Base-by-base conservation (phyloP, 2,888 invertebrate species). In the Bedellia somnulentella region DNA sequence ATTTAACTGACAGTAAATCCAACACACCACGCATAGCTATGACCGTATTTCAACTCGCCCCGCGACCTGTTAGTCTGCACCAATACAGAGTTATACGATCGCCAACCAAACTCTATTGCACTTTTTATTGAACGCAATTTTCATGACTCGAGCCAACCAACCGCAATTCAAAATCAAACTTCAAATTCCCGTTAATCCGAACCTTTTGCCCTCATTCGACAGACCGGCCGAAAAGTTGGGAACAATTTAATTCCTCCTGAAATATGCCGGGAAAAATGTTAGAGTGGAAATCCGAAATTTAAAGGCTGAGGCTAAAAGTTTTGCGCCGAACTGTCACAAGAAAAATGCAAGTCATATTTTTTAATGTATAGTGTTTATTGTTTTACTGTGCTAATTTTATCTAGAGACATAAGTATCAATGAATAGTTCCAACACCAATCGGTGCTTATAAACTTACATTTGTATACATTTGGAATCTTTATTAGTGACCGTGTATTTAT, bases 31-130 rank as follows among this genome's bases (percentile, higher is more conserved):
- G n/a, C n/a, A n/a, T n/a, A n/a, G n/a, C n/a, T n/a, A n/a, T n/a
- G n/a, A n/a, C n/a, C n/a, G n/a, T n/a, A n/a, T n/a, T n/a, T n/a
- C n/a, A n/a, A n/a, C n/a, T n/a, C 60, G 62, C 59, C 57, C 66
- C 62, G 73, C 73, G 73, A 73, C 73, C 73, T 71, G 73, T 63
- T 75, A 71, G 63, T 71, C 64, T 67, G 66, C 66, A 73, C 73
- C 73, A 73, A 75, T 73, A 68, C 67, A 73, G 71, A 73, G 73
- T 75, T 75, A 75, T 70, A 59, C 56, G 56, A 67, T 62, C 57
- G 63, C 64, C 53, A 50, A 48, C 47, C 48, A 57, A 58, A 49
- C 56, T 54, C 61, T 8, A 25, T 26, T 26, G 26, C 26, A 26
- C n/a, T n/a, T n/a, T n/a, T n/a, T n/a, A n/a, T n/a, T n/a, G n/a